Base-by-base conservation (phyloP, 2,113 vertebrate species). In the Corydoras maculifer region DNA sequence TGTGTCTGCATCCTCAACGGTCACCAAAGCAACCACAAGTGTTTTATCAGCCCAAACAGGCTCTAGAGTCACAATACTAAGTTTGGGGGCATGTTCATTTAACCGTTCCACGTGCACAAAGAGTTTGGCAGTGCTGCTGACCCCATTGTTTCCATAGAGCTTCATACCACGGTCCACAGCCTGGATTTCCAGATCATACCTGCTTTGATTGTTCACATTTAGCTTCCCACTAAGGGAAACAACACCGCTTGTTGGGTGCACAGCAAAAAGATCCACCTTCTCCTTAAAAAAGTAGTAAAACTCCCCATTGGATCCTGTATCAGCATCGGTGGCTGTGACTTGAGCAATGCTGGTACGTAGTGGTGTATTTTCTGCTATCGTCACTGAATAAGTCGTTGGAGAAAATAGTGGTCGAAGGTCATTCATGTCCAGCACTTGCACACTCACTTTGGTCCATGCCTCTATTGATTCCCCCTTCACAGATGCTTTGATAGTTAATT, bases 201-300 rank as follows among this genome's bases (percentile, higher is more conserved):
- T 89, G 75, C 84, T 94, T 78, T 92, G 93, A 63, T 94, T 92
- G 62, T 94, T 93, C 0, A 91, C 88, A 64, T 97, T 93, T 58
- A 99, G 84, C 25, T 90, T 91, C 7, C 95, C 97, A 7, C 95
- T 98, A 60, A 99, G 87, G 12, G 93, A 95, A 72, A 99, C 93
- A 14, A 98, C 89, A 7, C 97, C 97, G 29, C 96, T 98, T 0
- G 95, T 98, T 55, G 97, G 97, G 77, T 99, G 95, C 62, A 99
- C 95, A 2, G 93, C 92, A 82, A 99, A 99, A 9, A 95, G 87
- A 63, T 98, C 97, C 58, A 93, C 92, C 86, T 92, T 94, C 75
- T 90, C 94, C 82, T 97, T 98, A 78, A 99, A 97, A 84, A 96
- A 98, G 76, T 98, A 99, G 85, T 99, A 99, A 88, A 98, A 99